Conservation (phyloP, 2,797 vertebrate species). For the Poeciliopsis gracilis region DNA sequence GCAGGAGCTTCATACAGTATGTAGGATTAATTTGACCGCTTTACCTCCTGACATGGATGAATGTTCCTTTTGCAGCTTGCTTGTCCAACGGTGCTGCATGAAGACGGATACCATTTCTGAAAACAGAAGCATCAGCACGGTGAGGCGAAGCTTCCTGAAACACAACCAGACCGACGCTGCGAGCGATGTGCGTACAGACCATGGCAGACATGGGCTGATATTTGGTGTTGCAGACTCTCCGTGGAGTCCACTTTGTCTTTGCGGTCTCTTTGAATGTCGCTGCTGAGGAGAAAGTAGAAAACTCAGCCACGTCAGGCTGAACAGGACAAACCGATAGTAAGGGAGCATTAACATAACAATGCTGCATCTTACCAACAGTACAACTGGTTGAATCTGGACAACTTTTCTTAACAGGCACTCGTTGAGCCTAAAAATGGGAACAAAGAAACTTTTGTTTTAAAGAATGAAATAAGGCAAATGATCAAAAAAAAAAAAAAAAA, state of each 20-base stretch:
- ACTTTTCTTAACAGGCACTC: conserved; percentile 75
- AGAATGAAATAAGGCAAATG: background rate
- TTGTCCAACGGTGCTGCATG: conserved; percentile 43
- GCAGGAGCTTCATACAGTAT: background rate
- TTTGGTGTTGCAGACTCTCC: conserved; percentile 67
- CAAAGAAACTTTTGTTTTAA: background rate
- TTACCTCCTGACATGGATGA: conserved; percentile 68
- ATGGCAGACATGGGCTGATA: conserved; percentile 69
- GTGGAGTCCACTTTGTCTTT: conserved; percentile 68
- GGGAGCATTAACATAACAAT: conserved; percentile 9
- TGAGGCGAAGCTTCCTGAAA: conserved; percentile 12
- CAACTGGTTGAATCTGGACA: conserved; percentile 32
- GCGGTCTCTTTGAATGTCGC: conserved; percentile 52
- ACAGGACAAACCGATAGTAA: conserved; percentile 9
- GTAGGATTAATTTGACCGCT: conserved; percentile 2
- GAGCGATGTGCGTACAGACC: conserved; percentile 56
- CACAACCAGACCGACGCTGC: background rate
- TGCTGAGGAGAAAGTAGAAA: background rate
- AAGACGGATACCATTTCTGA: conserved; percentile 67
- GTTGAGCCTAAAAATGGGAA: conserved; percentile 71
- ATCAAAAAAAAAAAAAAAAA: background rate
- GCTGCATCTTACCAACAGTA: conserved; percentile 55
- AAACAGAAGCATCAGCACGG: conserved; percentile 19
- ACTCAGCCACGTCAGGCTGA: conserved; percentile 1
- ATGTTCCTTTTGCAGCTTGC: conserved; percentile 32